Evolutionary conservation across 2,888 invertebrate genomes (phyloP).

Genomic region (Beris morrisii): DNA sequence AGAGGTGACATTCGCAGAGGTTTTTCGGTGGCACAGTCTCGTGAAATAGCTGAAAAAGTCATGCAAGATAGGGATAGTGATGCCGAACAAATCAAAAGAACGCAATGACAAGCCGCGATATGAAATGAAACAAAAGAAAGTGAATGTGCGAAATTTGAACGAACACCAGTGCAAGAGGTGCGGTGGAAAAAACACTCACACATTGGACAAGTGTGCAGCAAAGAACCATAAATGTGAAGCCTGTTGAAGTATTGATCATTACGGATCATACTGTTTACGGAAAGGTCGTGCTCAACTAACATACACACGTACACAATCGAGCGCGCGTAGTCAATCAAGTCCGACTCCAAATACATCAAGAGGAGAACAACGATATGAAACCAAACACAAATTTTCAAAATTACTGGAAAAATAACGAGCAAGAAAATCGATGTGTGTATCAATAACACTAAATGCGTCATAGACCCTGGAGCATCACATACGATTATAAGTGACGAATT

Average conservation of each 20-base stretch:
- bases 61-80: no score
- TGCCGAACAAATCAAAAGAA: no score
- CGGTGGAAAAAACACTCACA: constrained; percentile 3
- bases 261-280: constrained; percentile 1
- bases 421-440: constrained; percentile 17
- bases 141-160: neutral
- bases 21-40: constrained; percentile 3
- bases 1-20: neutral
- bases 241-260: constrained; percentile 8
- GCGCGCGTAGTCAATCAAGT: no score
- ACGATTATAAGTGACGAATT: constrained; percentile 4
- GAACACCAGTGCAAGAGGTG: constrained; percentile 10
- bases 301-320: neutral
- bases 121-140: no score
- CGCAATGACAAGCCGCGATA: no score
- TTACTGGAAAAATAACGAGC: neutral
- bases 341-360: no score
- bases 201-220: neutral
- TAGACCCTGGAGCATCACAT: constrained; percentile 11
- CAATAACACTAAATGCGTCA: constrained; percentile 7
- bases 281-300: neutral
- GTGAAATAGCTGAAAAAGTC: constrained; percentile 10
- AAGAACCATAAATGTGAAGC: constrained; percentile 4
- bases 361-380: no score
- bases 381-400: neutral